Base-by-base conservation (phyloP, 2,797 vertebrate species). In the Columba guinea region DNA sequence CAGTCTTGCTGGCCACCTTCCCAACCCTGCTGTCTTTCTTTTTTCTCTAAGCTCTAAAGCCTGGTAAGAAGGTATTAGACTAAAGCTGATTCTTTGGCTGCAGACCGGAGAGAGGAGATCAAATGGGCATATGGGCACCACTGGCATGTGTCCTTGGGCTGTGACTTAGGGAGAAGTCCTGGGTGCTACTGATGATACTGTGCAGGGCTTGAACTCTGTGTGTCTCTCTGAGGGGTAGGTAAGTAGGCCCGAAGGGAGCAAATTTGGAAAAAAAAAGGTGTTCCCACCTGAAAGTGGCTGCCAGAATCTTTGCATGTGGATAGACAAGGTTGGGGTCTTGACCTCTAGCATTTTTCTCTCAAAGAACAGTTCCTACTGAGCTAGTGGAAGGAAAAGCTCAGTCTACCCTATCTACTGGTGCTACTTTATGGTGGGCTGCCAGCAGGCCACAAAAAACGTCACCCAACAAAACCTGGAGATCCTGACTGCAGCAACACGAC, bases 31-130 rank as follows among this genome's bases (percentile, higher is more conserved):
- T 93, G 78, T 73, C 78, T 80, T 24, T 71, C n/a, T 60, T 59
- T 82, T 75, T 81, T 77, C 58, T 90, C 53, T 71, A 89, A 95
- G 62, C 71, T 81, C 81, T 89, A 70, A 91, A 92, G 83, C 59
- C 70, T 93, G 81, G 82, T 94, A 89, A 96, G 94, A 94, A 84
- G 93, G n/a, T 94, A 86, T 95, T 96, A 93, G 71, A 35, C 62
- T 84, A 69, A 91, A 93, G 69, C 89, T 56, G 67, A 75, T 73
- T 93, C 80, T 90, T 63, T 96, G 94, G 83, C 93, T 96, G 80
- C 56, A 60, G 65, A 65, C 80, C 78, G 93, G 85, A 91, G 87
- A 94, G 78, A 86, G 44, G 64, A 95, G 77, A 80, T 97, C 87
- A 86, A 70, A 65, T 83, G 70, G 85, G 74, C 70, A 74, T 76